Base-by-base conservation (phyloP, 2,113 vertebrate genomes). In the Nothocercus julius region DNA sequence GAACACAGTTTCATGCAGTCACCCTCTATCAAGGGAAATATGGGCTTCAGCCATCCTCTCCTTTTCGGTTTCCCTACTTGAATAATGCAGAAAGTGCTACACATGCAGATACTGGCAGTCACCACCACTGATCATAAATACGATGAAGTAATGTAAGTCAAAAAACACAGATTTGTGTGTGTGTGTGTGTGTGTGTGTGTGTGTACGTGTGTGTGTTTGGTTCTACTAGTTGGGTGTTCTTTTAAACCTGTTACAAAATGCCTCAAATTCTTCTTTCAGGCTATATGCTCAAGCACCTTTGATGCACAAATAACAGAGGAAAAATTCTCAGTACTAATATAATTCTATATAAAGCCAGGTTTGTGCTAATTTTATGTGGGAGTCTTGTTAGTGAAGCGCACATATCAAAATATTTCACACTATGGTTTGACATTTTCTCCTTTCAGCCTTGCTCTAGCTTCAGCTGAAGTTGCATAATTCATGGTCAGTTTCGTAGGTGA, bases 371-470 rank as follows among this genome's bases (percentile, higher is more conserved):
- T 91, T 61, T 74, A 18, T 36, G 36, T n/a, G 36, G 68, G 72
- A 62, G 45, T 30, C 90, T 90, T 0, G 0, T 77, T 91, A 90
- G 49, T 32, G 36, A n/a, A 93, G 68, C n/a, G 36, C 54, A 76
- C 62, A 74, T 49, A 91, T 77, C 72, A 95, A 90, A 96, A 87
- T 73, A 93, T 80, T 85, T 90, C 93, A 85, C 0, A 11, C 59
- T 85, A 59, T 81, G 64, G 64, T 78, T 87, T 94, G 79, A 94
- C 88, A 63, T 68, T 81, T 44, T 88, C 92, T 92, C 89, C 54
- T 94, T 5, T 1, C 78, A 80, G 27, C 53, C n/a, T 66, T 72
- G 80, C 67, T 87, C 67, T 80, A 75, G 82, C 59, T 91, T 90
- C 73, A 90, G 44, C 76, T 24, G 47, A 81, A 83, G 19, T 49